Evolutionary conservation across 2,113 vertebrate genomes (phyloP).

Genomic region (Pollimyrus isidori): DNA sequence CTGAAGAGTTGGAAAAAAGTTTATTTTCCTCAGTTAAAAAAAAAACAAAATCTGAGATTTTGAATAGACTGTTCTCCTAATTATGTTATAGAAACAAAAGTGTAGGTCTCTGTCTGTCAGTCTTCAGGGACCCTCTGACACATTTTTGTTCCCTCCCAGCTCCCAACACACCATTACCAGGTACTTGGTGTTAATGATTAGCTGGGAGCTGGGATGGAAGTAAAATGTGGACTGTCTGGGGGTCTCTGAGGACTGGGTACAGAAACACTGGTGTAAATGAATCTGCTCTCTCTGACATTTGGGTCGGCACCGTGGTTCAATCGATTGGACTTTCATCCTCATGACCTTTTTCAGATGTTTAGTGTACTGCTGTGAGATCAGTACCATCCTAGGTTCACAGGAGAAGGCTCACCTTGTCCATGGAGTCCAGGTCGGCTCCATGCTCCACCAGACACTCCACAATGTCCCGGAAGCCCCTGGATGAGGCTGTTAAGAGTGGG

Average conservation of each 20-base stretch:
- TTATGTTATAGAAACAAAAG: background rate
- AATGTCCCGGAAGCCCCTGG: conserved; percentile 89
- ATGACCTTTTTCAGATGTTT: background rate
- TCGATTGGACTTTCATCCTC: background rate
- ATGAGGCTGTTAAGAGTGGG: conserved; percentile 81
- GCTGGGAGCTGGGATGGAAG: background rate
- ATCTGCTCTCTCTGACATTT: background rate
- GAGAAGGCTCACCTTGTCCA: conserved; percentile 73
- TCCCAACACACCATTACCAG: background rate
- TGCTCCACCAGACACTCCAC: conserved; percentile 86
- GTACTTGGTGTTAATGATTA: background rate
- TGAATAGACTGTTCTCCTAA: background rate
- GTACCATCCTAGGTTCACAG: background rate
- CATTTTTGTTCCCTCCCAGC: background rate
- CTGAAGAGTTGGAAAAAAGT: background rate
- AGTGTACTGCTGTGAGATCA: background rate
- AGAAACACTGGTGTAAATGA: background rate
- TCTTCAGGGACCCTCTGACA: background rate
- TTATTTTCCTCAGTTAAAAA: background rate
- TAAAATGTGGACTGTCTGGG: background rate
- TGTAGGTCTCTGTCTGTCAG: background rate
- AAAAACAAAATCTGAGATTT: background rate
- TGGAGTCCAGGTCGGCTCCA: conserved; percentile 71
- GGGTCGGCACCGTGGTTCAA: background rate
- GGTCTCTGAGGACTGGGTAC: background rate